Evolutionary conservation across 2,888 invertebrate genomes (phyloP).

Genomic region (Cheilosia variabilis): DNA sequence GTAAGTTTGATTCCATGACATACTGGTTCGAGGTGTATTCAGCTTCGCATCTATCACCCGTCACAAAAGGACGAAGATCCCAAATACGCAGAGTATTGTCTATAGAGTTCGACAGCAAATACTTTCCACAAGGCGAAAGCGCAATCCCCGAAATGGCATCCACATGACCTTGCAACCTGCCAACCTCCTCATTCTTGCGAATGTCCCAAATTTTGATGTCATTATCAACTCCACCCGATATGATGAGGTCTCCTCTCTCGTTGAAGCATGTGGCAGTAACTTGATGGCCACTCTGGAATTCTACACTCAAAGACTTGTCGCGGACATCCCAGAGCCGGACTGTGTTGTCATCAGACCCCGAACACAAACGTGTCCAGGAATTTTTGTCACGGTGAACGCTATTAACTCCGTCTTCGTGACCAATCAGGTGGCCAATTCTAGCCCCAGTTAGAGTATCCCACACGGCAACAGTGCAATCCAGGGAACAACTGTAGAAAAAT

Average conservation of each 20-base stretch:
- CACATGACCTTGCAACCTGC: constrained; percentile 95
- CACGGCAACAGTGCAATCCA: constrained; percentile 96
- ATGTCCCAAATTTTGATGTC: constrained; percentile 99
- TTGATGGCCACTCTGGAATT: neutral
- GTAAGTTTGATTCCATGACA: constrained; percentile 97
- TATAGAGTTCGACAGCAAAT: constrained; percentile 97
- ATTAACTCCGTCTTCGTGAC: constrained; percentile 91
- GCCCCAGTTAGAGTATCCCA: constrained; percentile 97
- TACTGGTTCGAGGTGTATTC: constrained; percentile 96
- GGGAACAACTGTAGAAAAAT: constrained; percentile 94
- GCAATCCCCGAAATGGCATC: constrained; percentile 97
- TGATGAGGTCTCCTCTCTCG: constrained; percentile 96
- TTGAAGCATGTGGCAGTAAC: constrained; percentile 91
- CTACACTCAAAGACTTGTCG: neutral
- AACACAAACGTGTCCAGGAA: constrained; percentile 95
- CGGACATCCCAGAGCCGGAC: constrained; percentile 26
- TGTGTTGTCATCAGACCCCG: constrained; percentile 96
- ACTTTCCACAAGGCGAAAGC: constrained; percentile 87
- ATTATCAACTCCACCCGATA: constrained; percentile 98
- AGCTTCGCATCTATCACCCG: constrained; percentile 95
- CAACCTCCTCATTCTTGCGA: constrained; percentile 92
- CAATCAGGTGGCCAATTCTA: constrained; percentile 95
- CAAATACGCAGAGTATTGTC: constrained; percentile 97
- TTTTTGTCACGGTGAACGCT: constrained; percentile 88
- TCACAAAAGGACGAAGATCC: constrained; percentile 98